Evolutionary conservation across 2,888 invertebrate species (phyloP).

Genomic region (Nephrotoma flavescens): DNA sequence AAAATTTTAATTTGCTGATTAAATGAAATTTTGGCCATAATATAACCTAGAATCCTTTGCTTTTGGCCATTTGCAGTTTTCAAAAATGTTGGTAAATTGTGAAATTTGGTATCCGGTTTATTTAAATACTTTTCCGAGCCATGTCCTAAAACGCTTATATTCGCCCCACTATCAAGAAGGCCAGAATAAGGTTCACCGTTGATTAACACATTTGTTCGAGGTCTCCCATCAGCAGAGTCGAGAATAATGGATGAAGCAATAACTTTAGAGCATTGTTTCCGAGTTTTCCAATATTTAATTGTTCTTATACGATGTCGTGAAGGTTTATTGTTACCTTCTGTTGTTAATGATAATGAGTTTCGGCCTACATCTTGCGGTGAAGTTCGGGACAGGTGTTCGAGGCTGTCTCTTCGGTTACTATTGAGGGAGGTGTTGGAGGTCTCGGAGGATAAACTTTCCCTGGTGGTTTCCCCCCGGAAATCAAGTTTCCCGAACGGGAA

Average conservation of each 20-base stretch:
- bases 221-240: not conserved
- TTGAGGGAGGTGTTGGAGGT: not conserved
- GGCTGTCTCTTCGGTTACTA: not conserved
- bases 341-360: not conserved
- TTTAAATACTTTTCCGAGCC: not conserved
- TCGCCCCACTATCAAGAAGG: not conserved
- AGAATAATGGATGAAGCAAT: not conserved
- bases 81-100: not conserved
- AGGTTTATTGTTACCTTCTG: not conserved
- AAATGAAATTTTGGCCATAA: not conserved
- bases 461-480: not conserved
- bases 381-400: not conserved
- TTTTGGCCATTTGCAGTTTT: not conserved
- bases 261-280: not conserved
- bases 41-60: not conserved
- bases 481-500: not conserved
- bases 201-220: not conserved
- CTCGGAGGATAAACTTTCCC: not conserved
- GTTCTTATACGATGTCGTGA: not conserved
- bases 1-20: not conserved
- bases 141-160: not conserved
- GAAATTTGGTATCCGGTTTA: not conserved
- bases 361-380: not conserved
- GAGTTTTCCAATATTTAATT: not conserved
- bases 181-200: not conserved